Percentiles rank a stretch among this genome's conserved stretches.
phyloP scores from a whole-genome alignment of 2,797 vertebrate species.

The Thripadectes ignobilis region DNA sequence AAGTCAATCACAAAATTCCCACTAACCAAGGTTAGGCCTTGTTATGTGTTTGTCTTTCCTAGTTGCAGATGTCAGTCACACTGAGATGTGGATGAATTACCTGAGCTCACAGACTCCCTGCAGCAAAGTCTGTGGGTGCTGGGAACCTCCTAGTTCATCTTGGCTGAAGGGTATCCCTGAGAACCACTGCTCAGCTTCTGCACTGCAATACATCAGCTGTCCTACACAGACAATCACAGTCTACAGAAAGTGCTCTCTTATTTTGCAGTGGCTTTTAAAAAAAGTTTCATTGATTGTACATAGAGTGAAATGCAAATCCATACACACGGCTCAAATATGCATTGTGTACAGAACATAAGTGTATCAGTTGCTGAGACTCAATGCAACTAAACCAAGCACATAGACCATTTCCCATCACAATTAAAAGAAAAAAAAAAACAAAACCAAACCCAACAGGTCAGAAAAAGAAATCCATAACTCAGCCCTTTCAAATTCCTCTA shows the following conservation, averaged over 20 bases:
- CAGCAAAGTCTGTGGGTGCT: background rate
- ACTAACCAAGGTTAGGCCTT: background rate
- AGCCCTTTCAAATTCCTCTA: background rate
- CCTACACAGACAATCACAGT: background rate
- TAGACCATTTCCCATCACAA: background rate
- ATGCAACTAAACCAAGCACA: background rate
- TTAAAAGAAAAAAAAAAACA: background rate
- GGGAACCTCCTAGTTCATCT: background rate
- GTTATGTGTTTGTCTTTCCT: background rate
- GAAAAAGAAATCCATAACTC: background rate
- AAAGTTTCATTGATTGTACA: background rate
- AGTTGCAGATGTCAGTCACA: background rate
- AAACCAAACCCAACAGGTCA: background rate
- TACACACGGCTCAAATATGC: background rate
- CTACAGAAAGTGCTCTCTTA: background rate
- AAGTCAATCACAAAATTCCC: background rate
- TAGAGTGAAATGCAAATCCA: background rate
- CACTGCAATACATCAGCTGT: rapidly evolving
- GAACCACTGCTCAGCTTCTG: background rate
- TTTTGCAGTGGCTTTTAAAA: background rate
- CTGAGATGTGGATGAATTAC: rapidly evolving
- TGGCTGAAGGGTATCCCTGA: background rate
- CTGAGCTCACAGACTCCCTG: background rate
- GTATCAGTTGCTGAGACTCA: background rate
- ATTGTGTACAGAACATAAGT: background rate